phyloP scores from a whole-genome alignment of 1,140 invertebrate species.

The Stratiolaelaps scimitus region DNA sequence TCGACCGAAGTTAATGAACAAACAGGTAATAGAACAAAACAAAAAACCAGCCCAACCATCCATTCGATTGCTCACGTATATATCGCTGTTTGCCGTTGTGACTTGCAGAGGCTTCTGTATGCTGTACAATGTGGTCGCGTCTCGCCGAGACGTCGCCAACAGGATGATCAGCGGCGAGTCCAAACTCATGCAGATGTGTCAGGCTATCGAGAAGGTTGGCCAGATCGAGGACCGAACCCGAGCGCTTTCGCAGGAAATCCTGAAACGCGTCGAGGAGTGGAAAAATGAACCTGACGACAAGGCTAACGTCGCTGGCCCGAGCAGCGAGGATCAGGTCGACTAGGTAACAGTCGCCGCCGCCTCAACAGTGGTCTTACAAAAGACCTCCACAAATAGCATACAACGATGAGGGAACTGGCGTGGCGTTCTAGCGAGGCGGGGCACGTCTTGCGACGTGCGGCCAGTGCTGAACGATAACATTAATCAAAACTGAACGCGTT shows the following conservation, averaged over 20 bases:
- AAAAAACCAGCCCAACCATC: too few relatives aligned
- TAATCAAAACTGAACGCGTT: too few relatives aligned
- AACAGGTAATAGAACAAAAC: too few relatives aligned
- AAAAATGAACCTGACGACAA: neutral
- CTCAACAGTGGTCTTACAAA: too few relatives aligned
- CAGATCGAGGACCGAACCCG: slow-evolving; percentile 3
- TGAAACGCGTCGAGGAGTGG: slow-evolving; percentile 5
- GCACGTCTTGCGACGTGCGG: too few relatives aligned
- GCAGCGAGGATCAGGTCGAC: too few relatives aligned
- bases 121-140: slow-evolving; percentile 27
- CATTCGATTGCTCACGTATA: neutral
- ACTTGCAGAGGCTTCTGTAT: slow-evolving; percentile 29
- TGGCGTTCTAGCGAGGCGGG: too few relatives aligned
- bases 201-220: neutral
- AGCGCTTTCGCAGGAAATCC: neutral
- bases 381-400: too few relatives aligned
- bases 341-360: too few relatives aligned
- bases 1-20: too few relatives aligned
- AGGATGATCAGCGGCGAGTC: neutral
- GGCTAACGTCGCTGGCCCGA: neutral
- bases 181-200: slow-evolving; percentile 12
- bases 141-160: neutral
- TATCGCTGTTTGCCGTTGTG: slow-evolving; percentile 28
- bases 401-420: too few relatives aligned
- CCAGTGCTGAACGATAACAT: too few relatives aligned